These are phyloP conservation scores for Heliconius erato DNA, from an alignment of 2,888 invertebrate genomes.

Conservation along the genomic window DNA sequence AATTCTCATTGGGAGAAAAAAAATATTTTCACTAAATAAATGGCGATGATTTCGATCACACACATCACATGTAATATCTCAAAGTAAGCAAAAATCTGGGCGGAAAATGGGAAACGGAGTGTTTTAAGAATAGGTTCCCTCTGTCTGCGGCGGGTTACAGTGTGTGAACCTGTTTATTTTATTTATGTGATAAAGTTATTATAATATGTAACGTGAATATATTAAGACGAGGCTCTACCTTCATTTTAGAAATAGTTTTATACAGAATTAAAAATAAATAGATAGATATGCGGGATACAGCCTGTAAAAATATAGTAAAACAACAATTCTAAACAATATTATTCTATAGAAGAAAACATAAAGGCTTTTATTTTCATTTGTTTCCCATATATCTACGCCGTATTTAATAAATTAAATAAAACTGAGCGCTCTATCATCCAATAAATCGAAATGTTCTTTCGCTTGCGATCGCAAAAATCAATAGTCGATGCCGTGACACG, in stretches of 20 bases:
- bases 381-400: background rate
- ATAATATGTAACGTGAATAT: background rate
- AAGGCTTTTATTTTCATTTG: background rate
- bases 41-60: no score
- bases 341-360: background rate
- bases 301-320: background rate
- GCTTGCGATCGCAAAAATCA: constrained; percentile 77
- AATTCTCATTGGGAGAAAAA: no score
- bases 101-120: background rate
- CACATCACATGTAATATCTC: no score
- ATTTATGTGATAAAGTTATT: no score
- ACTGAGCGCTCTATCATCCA: constrained; percentile 56
- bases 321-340: background rate
- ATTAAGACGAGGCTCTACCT: background rate
- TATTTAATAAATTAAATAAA: constrained; percentile 16
- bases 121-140: background rate
- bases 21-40: no score
- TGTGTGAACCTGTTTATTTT: no score
- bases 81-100: background rate
- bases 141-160: background rate
- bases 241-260: background rate
- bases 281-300: background rate
- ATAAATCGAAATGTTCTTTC: constrained; percentile 73
- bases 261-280: no score
- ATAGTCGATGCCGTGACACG: constrained; percentile 75